Base-by-base conservation (phyloP, 2,113 vertebrate genomes). In the Eulacestoma nigropectus region DNA sequence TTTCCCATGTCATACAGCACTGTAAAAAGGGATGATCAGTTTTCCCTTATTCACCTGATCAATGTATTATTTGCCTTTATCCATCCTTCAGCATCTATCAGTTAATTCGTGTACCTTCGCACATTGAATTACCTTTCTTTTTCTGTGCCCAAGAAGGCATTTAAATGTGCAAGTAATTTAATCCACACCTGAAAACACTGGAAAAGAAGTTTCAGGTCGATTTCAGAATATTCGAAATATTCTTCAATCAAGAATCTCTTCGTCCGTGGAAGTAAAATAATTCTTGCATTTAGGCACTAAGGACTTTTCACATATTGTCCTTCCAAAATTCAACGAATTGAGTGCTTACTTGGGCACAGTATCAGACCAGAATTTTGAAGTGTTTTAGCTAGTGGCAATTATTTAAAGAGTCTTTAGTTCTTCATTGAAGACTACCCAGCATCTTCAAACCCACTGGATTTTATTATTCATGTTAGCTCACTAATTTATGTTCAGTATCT, bases 101-200 rank as follows among this genome's bases (percentile, higher is more conserved):
- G 25, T 35, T 69, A 41, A 32, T 23, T 53, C 0, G 0, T 35
- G 21, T 50, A 35, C 13, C 41, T 30, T 65, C 0, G 0, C 57
- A 49, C n/a, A n/a, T 7, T 41, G 53, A 75, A 44, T 59, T 49
- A 46, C 29, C 33, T 84, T 92, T 19, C 13, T 72, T 87, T 73
- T 57, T 53, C 59, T 82, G 10, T 77, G 63, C 13, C 18, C 35
- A 44, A 8, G 39, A 62, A 84, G 25, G 7, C 32, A 50, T 73
- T 91, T 83, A 69, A 82, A 57, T 53, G 15, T 69, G 16, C 27
- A 49, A 42, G 35, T 57, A 79, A 85, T 63, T 53, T 83, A 65
- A 80, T 70, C 55, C 41, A 50, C 25, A 70, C 42, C 25, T 47
- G 75, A 87, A 86, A 90, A 90, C 19, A 20, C 20, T 60, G 50